A percentile compares a stretch with the other conserved stretches of the same genome.
Evolutionary conservation across 2,888 invertebrate genomes (phyloP).

Genomic region (Epicampocera succincta): DNA sequence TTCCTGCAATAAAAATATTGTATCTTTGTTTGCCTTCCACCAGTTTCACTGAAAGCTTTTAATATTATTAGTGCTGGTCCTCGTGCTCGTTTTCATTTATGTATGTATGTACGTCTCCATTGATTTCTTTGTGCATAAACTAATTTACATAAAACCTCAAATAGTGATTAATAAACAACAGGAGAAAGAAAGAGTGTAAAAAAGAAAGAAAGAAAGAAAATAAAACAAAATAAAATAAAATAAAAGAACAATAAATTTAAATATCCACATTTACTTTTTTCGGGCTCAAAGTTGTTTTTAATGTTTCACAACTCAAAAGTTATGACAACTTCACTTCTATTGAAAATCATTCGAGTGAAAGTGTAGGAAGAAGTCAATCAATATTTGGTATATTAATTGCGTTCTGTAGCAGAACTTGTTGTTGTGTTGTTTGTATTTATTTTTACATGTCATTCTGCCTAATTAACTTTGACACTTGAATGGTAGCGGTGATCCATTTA

Average conservation of each 20-base stretch:
- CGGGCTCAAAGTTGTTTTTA: conserved; percentile 7
- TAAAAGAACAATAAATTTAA: conserved; percentile 1
- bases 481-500: conserved; percentile 60
- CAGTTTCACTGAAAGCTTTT: conserved; percentile 56
- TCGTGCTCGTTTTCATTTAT: not conserved
- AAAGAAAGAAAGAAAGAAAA: too few species aligned
- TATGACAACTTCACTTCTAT: conserved; percentile 56
- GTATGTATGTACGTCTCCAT: not conserved
- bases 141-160: conserved; percentile 59
- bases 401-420: conserved; percentile 3
- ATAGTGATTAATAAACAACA: conserved; percentile 44
- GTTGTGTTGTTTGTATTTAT: conserved; percentile 42
- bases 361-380: conserved; percentile 42
- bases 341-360: conserved; percentile 51
- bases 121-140: conserved; percentile 8
- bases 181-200: too few species aligned
- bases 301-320: conserved; percentile 31
- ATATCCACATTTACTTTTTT: conserved; percentile 7
- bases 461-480: conserved; percentile 69
- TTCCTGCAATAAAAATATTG: conserved; percentile 1
- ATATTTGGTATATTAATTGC: conserved; percentile 11
- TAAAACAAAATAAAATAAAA: not conserved
- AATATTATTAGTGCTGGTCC: conserved; percentile 51
- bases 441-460: conserved; percentile 62
- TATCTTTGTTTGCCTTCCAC: conserved; percentile 25